Base-by-base conservation (phyloP, 2,888 invertebrate species). In the Melangyna quadrimaculata region DNA sequence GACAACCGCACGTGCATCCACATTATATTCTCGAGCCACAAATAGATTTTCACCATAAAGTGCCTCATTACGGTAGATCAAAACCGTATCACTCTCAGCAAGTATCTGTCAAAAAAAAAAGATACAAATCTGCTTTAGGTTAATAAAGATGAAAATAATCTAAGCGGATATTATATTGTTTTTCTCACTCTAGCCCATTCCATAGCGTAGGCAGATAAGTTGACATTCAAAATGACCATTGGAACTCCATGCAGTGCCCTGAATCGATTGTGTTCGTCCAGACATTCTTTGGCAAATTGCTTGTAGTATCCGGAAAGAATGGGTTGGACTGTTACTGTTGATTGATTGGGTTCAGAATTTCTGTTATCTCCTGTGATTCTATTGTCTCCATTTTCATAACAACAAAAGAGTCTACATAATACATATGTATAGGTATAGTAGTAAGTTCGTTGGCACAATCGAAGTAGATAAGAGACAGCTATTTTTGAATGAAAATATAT, bases 31-130 rank as follows among this genome's bases (percentile, higher is more conserved):
- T 93, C 95, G 95, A 88, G 95, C 94, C 87, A 95, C 95, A 90
- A 95, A 97, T 86, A 97, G 95, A 90, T 97, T 97, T 90, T 97
- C 97, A 0, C 97, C 97, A 88, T 96, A 96, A 51, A 95, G 95
- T 73, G 95, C 95, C 88, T 96, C 95, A 14, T 95, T 94, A 53
- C 97, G 94, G 89, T 97, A 97, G 83, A 96, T 94, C 88, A 97
- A 29, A 5, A 79, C 48, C 17, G 59, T 45, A 40, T 84, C 63
- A 29, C 75, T 43, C 17, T 79, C 73, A 22, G 83, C 79, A 14
- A 84, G 65, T 40, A 22, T 71, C 83, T 22, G 29, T 2, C 12
- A 27, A 27, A 27, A 3, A 43, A 32, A 17, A 63, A 10, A 55
- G 43, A 74, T 69, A 70, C 32, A 9, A 61, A 35, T 0, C 2